Evolutionary conservation across 1,140 invertebrate species (phyloP), one percentile per base, ranked within the genome.

Genomic region (Calephelis virginiensis): DNA sequence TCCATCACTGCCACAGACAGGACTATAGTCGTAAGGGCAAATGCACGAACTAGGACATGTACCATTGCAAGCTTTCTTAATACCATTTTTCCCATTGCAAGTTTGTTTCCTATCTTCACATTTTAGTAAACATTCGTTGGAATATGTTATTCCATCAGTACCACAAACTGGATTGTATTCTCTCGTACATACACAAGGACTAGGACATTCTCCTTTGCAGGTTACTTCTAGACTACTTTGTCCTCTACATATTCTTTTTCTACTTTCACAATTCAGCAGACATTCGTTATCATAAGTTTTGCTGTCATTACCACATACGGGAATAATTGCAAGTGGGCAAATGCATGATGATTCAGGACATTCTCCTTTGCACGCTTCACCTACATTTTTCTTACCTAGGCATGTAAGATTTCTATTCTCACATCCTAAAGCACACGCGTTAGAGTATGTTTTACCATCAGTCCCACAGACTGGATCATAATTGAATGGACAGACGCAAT

Each of bases 361-460:
- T 64, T 92, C 87, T 95, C 97, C 69, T n/a, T 56, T 56, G 37
- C 53, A 56, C 7, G 28, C 53, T 56, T 56, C 17, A 7, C 17
- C 11, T 6, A 56, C 12, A 11, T 0, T 10, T 37, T 56, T 56
- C 10, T 37, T 10, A 1, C 70, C 67, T 43, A 11, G 7, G n/a
- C 45, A 37, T 56, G 66, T 59, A 1, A 63, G 63, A 53, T 45
- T 68, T 12, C 53, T 47, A 48, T 66, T 75, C 49, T 75, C 75
- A 63, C 80, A 82, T 9, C 28, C 56, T 73, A 97, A 86, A 64
- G 94, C 92, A 85, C 96, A 97, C 80, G 96, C 95, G 77, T 93
- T 96, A 14, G 90, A 83, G 81, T 97, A 97, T 48, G 95, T 96
- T n/a, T 93, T 85, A 10, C 94, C 94, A 84, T 97, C 94, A 38